Percentiles rank a stretch among this genome's conserved stretches.
Evolutionary conservation across 2,113 vertebrate genomes (phyloP).

Genomic region (Dromiciops gliroides): DNA sequence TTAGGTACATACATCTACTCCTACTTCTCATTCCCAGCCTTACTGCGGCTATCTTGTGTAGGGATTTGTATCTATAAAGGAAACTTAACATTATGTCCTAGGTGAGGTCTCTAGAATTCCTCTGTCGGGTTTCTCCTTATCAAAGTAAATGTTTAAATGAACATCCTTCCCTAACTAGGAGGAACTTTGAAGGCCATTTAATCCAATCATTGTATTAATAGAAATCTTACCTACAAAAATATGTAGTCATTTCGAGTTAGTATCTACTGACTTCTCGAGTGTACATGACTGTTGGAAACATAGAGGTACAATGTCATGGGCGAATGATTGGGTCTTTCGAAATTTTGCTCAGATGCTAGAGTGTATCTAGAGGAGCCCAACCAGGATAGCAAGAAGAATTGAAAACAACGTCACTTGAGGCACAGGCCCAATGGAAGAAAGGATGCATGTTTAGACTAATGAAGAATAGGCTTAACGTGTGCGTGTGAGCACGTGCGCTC

Average conservation of each 20-base stretch:
- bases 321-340: not conserved
- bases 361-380: not conserved
- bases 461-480: not conserved
- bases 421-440: not conserved
- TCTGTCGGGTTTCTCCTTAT: not conserved
- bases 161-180: not conserved
- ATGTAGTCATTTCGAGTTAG: not conserved
- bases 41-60: not conserved
- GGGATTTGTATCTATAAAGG: not conserved
- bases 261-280: not conserved
- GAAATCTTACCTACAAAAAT: not conserved
- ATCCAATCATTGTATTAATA: not conserved
- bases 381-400: not conserved
- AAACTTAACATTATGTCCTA: not conserved
- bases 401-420: not conserved
- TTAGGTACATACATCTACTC: not conserved
- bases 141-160: not conserved
- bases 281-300: not conserved
- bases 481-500: no score
- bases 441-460: not conserved
- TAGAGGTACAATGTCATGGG: not conserved
- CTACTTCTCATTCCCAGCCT: not conserved
- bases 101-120: not conserved
- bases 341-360: not conserved
- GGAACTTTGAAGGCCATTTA: not conserved